Conservation (phyloP, 1,140 invertebrate species). For the Drosophila athabasca region DNA sequence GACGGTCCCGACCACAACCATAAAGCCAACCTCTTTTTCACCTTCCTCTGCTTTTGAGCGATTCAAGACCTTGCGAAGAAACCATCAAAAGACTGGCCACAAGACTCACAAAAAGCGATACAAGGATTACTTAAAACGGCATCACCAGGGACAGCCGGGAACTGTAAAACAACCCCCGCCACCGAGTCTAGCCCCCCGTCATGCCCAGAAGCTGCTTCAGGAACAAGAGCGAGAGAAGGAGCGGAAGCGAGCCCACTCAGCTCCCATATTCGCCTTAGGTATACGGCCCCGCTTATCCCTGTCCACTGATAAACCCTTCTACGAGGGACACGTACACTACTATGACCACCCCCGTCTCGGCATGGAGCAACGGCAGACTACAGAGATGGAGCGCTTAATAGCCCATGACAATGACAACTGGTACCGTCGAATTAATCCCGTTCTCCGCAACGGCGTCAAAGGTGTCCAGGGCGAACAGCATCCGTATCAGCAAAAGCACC, state of each 20-base stretch:
- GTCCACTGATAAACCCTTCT: conserved; percentile 56
- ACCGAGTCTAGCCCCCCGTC: conserved; percentile 15
- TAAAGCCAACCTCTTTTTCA: conserved; percentile 1
- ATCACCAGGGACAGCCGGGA: conserved; percentile 1
- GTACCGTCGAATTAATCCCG: conserved; percentile 73
- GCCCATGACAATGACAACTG: conserved; percentile 65
- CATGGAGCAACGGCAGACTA: conserved; percentile 15
- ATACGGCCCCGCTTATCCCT: conserved; percentile 18
- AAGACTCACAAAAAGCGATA: conserved; percentile 79
- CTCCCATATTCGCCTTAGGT: conserved; percentile 61
- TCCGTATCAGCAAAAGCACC: conserved; percentile 18
- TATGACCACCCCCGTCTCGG: conserved; percentile 45
- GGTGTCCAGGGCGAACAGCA: conserved; percentile 23
- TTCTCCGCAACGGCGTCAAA: conserved; percentile 68
- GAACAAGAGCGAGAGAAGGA: conserved; percentile 1
- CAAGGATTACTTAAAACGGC: conserved; percentile 70
- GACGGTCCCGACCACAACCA: too few species aligned
- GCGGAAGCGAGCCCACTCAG: conserved; percentile 31
- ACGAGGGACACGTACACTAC: conserved; percentile 77
- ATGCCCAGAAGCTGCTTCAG: conserved; percentile 48
- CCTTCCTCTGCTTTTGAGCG: conserved; percentile 67
- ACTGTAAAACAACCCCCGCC: background rate
- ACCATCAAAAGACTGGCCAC: conserved; percentile 65
- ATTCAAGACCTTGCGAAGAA: conserved; percentile 68
- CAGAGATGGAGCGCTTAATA: conserved; percentile 67